These are phyloP conservation scores for Archaeoteleia sp. DNA, from an alignment of 2,888 invertebrate species.

Conservation along the genomic window DNA sequence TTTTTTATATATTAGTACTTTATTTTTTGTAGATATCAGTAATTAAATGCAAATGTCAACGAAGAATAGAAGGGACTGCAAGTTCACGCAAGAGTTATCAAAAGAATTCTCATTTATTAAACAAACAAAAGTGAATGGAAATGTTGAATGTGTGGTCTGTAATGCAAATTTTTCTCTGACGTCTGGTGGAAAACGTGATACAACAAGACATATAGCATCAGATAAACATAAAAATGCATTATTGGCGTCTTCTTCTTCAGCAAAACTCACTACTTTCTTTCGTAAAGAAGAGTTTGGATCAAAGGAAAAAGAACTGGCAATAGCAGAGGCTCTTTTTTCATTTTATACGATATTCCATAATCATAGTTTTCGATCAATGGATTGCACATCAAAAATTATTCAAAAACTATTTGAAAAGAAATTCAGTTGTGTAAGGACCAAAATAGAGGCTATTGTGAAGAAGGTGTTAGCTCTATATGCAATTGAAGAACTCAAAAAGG, in stretches of 20 bases:
- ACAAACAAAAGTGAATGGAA: not conserved
- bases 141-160: not conserved
- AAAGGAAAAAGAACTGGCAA: constrained; percentile 52
- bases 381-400: constrained; percentile 55
- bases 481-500: not conserved
- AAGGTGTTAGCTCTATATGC: constrained; percentile 5
- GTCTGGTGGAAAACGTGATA: not conserved
- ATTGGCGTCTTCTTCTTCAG: not conserved
- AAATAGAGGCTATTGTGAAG: constrained; percentile 7
- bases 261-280: not conserved
- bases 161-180: not conserved
- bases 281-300: constrained; percentile 6
- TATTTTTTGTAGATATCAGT: too few species aligned
- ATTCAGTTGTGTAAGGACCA: constrained; percentile 2
- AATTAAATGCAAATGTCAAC: too few species aligned
- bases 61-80: not conserved
- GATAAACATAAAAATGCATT: not conserved
- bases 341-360: constrained; percentile 58
- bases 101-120: not conserved
- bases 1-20: too few species aligned
- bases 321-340: constrained; percentile 54
- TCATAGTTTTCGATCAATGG: constrained; percentile 55
- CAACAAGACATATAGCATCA: not conserved
- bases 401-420: constrained; percentile 34
- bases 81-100: not conserved